Evolutionary conservation across 2,888 invertebrate species (phyloP), one percentile per base, ranked within the genome.

Genomic region (Athalia rosae): DNA sequence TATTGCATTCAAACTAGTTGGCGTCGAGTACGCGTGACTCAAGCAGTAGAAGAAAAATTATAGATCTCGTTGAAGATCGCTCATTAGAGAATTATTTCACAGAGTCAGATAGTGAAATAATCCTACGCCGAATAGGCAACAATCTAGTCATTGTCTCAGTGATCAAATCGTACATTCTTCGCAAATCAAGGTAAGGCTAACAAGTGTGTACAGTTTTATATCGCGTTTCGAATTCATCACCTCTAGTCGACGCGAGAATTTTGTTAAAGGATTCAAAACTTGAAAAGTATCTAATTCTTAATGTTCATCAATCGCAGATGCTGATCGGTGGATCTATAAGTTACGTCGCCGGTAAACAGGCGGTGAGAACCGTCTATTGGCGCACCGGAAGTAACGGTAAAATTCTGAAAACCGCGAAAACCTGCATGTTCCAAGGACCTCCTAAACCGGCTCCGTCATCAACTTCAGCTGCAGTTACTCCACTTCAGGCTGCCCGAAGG

Each of bases 281-380:
- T 50, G 50, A 50, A 11, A 6, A 15, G 3, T 59, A 28, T 28
- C 2, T 28, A 28, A 28, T 59, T 59, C 13, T 59, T 59, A 0
- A n/a, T 3, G n/a, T 59, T 41, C 9, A 15, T 5, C 9, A 50
- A 61, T 79, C 78, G 0, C 78, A 87, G 87, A 87, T 87, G 83
- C 88, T 95, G 87, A 93, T 95, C 80, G 94, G 95, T 83, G 92
- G 93, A 81, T 93, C 95, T 59, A 94, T 94, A 28, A 93, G 95
- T 78, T 94, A 94, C 88, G 93, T 95, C 81, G 93, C 94, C 69
- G 94, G 95, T 69, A 92, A 94, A 79, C 93, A 95, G 84, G 95
- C 95, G 0, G 92, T 95, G 41, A 95, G 95, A 86, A 95, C 95
- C 0, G 94, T 95, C 0, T 95, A 95, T 85, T 95, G 95, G 95